A percentile compares a stretch with the other conserved stretches of the same genome.
These are phyloP conservation scores for Carassius carassius DNA, from an alignment of 2,113 vertebrate species.

Conservation along the genomic window DNA sequence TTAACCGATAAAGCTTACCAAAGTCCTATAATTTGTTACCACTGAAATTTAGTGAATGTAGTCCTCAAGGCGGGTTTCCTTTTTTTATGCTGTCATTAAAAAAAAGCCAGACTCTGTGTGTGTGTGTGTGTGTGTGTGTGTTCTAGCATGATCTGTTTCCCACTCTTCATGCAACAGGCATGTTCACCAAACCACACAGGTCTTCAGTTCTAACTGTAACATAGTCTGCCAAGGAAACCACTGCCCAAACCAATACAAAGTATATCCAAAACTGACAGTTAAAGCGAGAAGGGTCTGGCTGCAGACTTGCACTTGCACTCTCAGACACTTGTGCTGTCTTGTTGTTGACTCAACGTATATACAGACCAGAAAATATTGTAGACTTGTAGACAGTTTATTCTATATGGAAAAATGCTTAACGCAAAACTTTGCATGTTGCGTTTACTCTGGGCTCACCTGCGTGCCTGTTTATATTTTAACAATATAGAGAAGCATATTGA, in stretches of 20 bases:
- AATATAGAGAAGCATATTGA: no score
- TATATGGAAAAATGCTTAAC: no score
- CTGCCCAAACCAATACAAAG: neutral
- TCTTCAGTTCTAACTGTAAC: constrained; percentile 17
- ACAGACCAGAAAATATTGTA: no score
- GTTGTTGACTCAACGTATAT: no score
- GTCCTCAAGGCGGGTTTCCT: constrained; percentile 16
- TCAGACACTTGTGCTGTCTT: no score
- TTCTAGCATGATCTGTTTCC: constrained; percentile 23
- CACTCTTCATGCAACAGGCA: constrained; percentile 39
- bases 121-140: no score
- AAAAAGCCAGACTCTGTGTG: constrained; percentile 6
- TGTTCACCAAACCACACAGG: constrained; percentile 29
- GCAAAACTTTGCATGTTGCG: no score
- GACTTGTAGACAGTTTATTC: no score
- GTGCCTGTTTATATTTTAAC: no score
- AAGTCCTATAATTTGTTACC: constrained; percentile 50
- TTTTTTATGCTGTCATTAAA: constrained; percentile 45
- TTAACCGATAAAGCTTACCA: constrained; percentile 32
- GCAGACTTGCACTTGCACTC: no score
- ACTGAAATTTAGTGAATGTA: constrained; percentile 36
- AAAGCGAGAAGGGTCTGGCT: no score
- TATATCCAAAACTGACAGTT: neutral
- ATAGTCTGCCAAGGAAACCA: constrained; percentile 38
- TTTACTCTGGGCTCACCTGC: no score